These are phyloP conservation scores for Urophycis tenuis DNA, from an alignment of 2,797 vertebrate species.

Conservation along the genomic window DNA sequence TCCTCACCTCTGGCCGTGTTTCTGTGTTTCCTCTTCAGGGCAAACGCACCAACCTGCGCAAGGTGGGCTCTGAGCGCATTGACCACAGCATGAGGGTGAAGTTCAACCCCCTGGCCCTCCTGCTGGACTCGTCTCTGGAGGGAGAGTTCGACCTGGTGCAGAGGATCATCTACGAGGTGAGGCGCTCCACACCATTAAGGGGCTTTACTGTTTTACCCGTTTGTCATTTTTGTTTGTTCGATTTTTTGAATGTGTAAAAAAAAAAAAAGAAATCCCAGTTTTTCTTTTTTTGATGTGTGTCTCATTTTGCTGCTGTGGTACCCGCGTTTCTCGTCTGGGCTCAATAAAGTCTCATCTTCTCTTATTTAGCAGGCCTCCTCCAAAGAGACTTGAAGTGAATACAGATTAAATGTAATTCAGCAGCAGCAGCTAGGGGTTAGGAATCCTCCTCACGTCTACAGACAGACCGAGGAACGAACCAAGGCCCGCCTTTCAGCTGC, in stretches of 20 bases:
- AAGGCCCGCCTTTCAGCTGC: no score
- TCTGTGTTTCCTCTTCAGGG: conserved; percentile 66
- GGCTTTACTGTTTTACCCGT: no score
- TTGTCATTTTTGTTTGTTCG: no score
- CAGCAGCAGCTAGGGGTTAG: neutral
- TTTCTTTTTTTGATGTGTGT: no score
- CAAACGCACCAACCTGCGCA: conserved; percentile 94
- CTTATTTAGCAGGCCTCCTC: neutral
- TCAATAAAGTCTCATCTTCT: neutral
- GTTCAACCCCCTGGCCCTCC: conserved; percentile 91
- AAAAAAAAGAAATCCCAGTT: no score
- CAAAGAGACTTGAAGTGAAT: neutral
- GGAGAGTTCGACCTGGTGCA: conserved; percentile 96
- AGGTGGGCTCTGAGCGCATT: conserved; percentile 85
- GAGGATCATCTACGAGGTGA: conserved; percentile 96
- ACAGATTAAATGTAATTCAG: neutral
- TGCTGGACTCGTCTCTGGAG: conserved; percentile 94
- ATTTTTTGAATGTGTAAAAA: no score
- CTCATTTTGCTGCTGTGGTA: neutral
- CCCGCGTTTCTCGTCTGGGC: neutral
- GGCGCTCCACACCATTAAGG: neutral
- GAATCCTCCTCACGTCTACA: neutral
- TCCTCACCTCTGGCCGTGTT: neutral
- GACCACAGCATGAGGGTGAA: conserved; percentile 90
- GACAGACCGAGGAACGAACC: neutral